Conservation (phyloP, 2,797 vertebrate genomes). For the Varecia variegata region DNA sequence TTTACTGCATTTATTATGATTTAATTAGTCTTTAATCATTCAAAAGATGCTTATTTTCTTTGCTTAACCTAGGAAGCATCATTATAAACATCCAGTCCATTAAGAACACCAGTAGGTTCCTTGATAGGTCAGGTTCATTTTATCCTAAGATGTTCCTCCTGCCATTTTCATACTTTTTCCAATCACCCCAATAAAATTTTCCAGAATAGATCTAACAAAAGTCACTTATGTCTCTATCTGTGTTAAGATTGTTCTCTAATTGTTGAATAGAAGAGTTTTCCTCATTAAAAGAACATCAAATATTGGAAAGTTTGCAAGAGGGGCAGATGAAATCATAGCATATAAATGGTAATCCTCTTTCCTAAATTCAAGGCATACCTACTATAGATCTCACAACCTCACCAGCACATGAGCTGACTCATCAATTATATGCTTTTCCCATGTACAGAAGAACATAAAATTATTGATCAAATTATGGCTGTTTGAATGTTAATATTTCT, state of each 20-base stretch:
- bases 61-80: not conserved
- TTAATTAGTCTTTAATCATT: conserved; percentile 1
- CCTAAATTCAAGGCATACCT: not conserved
- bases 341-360: not conserved
- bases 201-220: not conserved
- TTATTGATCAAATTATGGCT: not conserved
- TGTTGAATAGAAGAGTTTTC: not conserved
- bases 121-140: conserved; percentile 28
- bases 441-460: not conserved
- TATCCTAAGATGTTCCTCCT: not conserved
- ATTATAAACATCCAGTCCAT: not conserved
- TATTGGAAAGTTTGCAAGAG: not conserved
- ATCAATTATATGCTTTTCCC: not conserved
- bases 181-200: not conserved
- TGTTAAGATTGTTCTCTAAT: not conserved
- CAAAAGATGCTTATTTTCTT: conserved; percentile 20
- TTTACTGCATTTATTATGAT: not conserved
- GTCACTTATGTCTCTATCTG: not conserved
- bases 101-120: not conserved
- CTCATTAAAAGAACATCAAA: not conserved
- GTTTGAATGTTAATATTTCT: not conserved
- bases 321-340: not conserved
- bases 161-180: not conserved
- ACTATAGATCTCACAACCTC: not conserved
- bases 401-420: not conserved